phyloP scores from a whole-genome alignment of 2,797 vertebrate genomes.

The Ptychobarbus kaznakovi region DNA sequence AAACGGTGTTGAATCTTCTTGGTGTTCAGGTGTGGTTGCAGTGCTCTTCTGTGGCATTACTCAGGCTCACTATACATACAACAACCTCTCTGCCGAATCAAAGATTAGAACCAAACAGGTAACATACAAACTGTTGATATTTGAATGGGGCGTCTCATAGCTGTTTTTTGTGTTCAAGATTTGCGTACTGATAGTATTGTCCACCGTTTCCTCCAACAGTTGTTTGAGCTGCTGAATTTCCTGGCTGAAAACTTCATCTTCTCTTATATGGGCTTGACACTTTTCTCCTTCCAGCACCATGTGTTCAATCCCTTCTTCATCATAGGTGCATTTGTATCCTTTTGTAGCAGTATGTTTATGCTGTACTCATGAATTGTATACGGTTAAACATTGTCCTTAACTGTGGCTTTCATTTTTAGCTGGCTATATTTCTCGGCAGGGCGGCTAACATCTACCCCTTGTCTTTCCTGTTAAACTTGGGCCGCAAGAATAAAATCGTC shows the following conservation, averaged over 20 bases:
- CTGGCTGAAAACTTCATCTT: conserved; percentile 99
- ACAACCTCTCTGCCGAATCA: conserved; percentile 94
- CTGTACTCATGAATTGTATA: background rate
- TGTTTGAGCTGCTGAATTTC: conserved; percentile 98
- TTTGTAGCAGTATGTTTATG: background rate
- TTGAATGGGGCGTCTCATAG: background rate
- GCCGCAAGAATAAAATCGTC: conserved; percentile 92
- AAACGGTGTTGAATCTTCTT: background rate
- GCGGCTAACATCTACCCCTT: conserved; percentile 97
- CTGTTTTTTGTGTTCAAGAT: background rate
- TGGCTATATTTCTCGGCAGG: conserved; percentile 95
- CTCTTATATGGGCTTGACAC: conserved; percentile 97
- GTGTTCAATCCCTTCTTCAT: conserved; percentile 95
- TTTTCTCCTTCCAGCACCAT: conserved; percentile 97
- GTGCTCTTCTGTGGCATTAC: conserved; percentile 98
- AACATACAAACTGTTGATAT: conserved; percentile 31
- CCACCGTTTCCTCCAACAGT: conserved; percentile 70
- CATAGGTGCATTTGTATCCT: conserved; percentile 97
- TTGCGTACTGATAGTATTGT: background rate
- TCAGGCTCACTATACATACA: conserved; percentile 97
- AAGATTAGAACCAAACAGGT: conserved; percentile 96
- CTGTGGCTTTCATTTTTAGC: conserved; percentile 69
- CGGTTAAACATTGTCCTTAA: conserved; percentile 67
- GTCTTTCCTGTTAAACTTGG: conserved; percentile 94
- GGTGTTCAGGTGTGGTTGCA: conserved; percentile 87